phyloP scores from a whole-genome alignment of 2,888 invertebrate species.

The Hypomecis punctinalis region DNA sequence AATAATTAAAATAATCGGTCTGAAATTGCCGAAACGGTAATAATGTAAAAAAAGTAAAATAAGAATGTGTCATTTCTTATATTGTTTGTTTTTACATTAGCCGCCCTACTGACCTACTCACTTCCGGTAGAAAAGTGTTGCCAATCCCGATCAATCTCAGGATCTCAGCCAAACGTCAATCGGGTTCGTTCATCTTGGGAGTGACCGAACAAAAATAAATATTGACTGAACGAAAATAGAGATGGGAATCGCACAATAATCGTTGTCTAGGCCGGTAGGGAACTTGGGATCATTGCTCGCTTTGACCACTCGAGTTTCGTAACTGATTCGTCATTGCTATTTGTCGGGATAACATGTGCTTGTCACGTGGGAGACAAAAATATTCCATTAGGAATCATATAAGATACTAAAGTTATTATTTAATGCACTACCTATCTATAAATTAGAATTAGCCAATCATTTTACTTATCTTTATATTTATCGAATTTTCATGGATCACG shows the following conservation, averaged over 20 bases:
- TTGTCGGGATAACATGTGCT: slow-evolving; percentile 3
- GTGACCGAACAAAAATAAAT: slow-evolving; percentile 61
- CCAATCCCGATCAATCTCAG: slow-evolving; percentile 36
- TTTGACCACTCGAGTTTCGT: slow-evolving; percentile 51
- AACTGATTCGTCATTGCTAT: slow-evolving; percentile 40
- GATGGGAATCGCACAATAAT: slow-evolving; percentile 52
- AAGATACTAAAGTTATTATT: too few species aligned
- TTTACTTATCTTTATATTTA: neutral
- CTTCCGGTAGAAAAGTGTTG: slow-evolving; percentile 32
- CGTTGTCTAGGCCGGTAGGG: slow-evolving; percentile 27
- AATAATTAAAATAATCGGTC: too few species aligned
- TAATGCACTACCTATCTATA: too few species aligned
- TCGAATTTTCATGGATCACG: slow-evolving; percentile 2
- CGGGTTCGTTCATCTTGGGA: slow-evolving; percentile 51
- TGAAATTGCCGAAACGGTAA: too few species aligned
- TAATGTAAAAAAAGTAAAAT: too few species aligned
- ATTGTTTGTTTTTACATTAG: neutral
- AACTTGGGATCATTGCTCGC: slow-evolving; percentile 61
- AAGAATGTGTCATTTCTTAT: neutral
- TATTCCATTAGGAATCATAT: neutral
- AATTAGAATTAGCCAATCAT: too few species aligned
- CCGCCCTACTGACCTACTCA: slow-evolving; percentile 19
- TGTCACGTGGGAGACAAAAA: slow-evolving; percentile 3
- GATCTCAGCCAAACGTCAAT: slow-evolving; percentile 35
- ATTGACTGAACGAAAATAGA: slow-evolving; percentile 63